A percentile compares a stretch with the other conserved stretches of the same genome.
Conservation (phyloP, 2,888 invertebrate genomes). For the Cryptocephalus primarius region DNA sequence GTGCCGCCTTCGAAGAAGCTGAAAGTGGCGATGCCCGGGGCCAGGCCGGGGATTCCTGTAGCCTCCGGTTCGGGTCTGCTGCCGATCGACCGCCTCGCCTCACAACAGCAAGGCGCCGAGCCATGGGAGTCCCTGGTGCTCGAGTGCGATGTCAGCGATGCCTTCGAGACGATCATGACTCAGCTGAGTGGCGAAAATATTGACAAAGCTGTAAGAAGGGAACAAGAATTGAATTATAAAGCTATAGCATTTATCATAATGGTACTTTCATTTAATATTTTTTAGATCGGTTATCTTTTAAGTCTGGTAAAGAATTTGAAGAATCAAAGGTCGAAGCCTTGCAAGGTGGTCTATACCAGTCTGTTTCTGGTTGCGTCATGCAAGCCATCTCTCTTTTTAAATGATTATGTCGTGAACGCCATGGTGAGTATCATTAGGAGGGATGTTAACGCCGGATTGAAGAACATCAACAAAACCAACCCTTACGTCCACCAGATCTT, state of each 20-base stretch:
- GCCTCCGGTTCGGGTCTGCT: constrained; percentile 28
- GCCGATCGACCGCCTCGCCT: constrained; percentile 21
- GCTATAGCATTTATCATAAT: no score
- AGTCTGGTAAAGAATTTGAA: constrained; percentile 76
- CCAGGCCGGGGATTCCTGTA: constrained; percentile 35
- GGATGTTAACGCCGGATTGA: constrained; percentile 62
- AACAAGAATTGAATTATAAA: no score
- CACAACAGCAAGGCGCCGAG: constrained; percentile 35
- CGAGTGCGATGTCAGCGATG: constrained; percentile 70
- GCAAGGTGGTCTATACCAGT: constrained; percentile 64
- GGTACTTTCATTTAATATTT: no score
- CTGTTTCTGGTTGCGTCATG: constrained; percentile 73
- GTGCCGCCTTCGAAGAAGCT: constrained; percentile 51
- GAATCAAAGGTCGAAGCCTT: constrained; percentile 71
- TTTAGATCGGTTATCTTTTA: constrained; percentile 64
- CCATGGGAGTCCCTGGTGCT: constrained; percentile 63
- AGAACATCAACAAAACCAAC: constrained; percentile 56
- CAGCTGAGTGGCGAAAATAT: constrained; percentile 70
- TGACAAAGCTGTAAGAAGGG: constrained; percentile 54
- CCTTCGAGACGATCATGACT: constrained; percentile 63
- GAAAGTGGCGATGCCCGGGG: constrained; percentile 36
- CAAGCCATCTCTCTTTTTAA: constrained; percentile 63
- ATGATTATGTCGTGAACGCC: constrained; percentile 65
- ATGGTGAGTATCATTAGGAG: constrained; percentile 72
- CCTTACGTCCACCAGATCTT: constrained; percentile 70